Evolutionary conservation across 2,113 vertebrate species (phyloP), one percentile per base, ranked within the genome.

Genomic region (Monopterus albus): DNA sequence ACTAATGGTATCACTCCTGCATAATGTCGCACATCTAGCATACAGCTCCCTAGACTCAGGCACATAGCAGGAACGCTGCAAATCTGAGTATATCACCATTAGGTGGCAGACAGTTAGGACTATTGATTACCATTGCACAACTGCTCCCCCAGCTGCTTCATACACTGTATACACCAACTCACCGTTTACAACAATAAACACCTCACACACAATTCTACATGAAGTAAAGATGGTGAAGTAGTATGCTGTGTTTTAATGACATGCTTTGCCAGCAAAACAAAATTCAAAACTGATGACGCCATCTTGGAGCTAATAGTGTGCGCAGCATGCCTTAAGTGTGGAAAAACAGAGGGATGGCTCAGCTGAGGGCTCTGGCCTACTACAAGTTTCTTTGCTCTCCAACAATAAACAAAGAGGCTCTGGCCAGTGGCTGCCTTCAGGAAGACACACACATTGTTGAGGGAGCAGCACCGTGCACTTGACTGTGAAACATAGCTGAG

Each of bases 51-150:
- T 31, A 5, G 21, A 83, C 66, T 72, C 72, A 38, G 42, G 5
- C 43, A 53, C 43, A 72, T 3, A 43, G 40, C 77, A 72, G 52
- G 49, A 81, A 50, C 65, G 65, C 57, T 38, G 68, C 47, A 28
- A 29, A 68, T 76, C 38, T 29, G 75, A 80, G 62, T 52, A 26
- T 25, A 69, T 76, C 56, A 55, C 70, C 64, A 75, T 83, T 85
- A 78, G 84, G 51, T 61, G 71, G 60, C 57, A 63, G 71, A 62
- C 72, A 61, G 62, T 79, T 81, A 40, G 62, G 57, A 77, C 69
- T 87, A 92, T 90, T 90, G 88, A 92, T 87, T 72, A 70, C 67
- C 72, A 73, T 92, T 88, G 87, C 80, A 92, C 60, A 91, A 88
- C 82, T 21, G 40, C 36, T 46, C n/a, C 62, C 40, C 45, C 31